A percentile compares a stretch with the other conserved stretches of the same genome.
Conservation (phyloP, 2,888 invertebrate species). For the Bombylius major region DNA sequence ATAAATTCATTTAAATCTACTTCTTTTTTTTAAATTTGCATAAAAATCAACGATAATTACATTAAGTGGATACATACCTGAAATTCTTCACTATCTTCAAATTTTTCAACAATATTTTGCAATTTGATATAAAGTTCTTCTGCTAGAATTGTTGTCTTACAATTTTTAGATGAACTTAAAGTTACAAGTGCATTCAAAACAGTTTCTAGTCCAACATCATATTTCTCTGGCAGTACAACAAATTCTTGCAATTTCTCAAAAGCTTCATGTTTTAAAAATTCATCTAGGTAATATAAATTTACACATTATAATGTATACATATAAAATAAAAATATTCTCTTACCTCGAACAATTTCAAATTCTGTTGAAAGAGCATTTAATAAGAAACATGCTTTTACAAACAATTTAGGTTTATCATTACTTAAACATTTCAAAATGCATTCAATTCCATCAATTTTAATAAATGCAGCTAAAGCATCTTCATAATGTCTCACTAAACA, state of each 20-base stretch:
- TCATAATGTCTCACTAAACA: constrained; percentile 56
- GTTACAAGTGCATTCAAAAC: constrained; percentile 18
- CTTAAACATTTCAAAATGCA: constrained; percentile 48
- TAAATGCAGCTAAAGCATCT: constrained; percentile 47
- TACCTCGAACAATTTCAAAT: constrained; percentile 44
- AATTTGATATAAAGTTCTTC: background rate
- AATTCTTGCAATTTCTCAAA: constrained; percentile 14
- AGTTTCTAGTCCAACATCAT: constrained; percentile 18
- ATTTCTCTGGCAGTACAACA: constrained; percentile 13
- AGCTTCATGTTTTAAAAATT: constrained; percentile 18
- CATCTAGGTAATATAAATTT: constrained; percentile 13
- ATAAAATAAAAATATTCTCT: background rate
- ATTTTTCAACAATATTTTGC: constrained; percentile 5
- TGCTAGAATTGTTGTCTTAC: constrained; percentile 1
- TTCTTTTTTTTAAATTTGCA: no score
- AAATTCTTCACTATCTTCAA: constrained; percentile 14
- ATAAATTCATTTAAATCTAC: no score
- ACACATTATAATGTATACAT: background rate
- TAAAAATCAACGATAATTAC: no score
- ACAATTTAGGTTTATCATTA: constrained; percentile 42
- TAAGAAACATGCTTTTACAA: constrained; percentile 63
- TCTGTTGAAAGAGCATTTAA: constrained; percentile 46
- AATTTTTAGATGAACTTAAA: constrained; percentile 10
- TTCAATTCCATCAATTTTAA: constrained; percentile 51
- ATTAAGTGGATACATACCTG: constrained; percentile 10